Conservation (phyloP, 2,888 invertebrate species). For the Frankliniella fusca region DNA sequence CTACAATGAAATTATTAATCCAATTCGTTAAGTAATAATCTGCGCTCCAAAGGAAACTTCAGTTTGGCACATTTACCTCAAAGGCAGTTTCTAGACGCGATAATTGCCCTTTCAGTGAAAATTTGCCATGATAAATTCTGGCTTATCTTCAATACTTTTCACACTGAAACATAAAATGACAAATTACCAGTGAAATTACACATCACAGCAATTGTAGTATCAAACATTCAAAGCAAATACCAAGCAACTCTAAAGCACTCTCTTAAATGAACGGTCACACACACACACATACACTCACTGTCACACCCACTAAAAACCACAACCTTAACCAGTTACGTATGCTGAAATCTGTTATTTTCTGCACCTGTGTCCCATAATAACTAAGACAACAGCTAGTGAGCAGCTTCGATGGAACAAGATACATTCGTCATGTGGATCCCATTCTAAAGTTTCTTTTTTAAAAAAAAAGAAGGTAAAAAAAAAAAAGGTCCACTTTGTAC, state of each 20-base stretch:
- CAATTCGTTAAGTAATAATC: background rate
- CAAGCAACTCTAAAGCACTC: background rate
- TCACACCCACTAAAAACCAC: background rate
- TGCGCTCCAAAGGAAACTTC: background rate
- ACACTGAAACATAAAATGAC: no score
- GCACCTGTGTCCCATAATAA: background rate
- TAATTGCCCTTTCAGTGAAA: no score
- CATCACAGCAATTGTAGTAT: background rate
- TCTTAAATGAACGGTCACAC: background rate
- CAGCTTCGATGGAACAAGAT: background rate
- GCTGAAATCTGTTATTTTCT: background rate
- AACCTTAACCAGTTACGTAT: no score
- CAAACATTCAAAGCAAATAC: background rate
- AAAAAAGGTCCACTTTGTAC: background rate
- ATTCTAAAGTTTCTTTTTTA: no score
- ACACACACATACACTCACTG: background rate
- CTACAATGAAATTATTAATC: background rate
- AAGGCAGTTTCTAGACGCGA: background rate
- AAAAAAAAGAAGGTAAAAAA: no score
- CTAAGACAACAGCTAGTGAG: background rate
- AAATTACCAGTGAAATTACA: background rate
- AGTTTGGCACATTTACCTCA: constrained; percentile 14
- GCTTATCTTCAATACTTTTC: no score
- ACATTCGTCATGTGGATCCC: background rate
- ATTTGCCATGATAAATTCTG: no score